Evolutionary conservation across 2,113 vertebrate genomes (phyloP).

Genomic region (Trinectes maculatus): DNA sequence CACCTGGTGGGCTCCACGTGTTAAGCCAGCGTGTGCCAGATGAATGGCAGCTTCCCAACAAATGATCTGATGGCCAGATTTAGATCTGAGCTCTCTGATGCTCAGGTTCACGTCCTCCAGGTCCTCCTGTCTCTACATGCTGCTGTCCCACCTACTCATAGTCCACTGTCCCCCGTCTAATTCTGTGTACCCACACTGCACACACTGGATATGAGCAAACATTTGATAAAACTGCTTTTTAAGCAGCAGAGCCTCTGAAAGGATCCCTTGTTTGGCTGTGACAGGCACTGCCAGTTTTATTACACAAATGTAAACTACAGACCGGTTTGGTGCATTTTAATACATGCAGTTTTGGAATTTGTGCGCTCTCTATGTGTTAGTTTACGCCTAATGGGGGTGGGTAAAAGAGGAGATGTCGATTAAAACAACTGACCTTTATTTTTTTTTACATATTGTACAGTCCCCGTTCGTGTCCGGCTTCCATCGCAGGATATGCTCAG

Average conservation of each 20-base stretch:
- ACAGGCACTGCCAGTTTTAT: neutral
- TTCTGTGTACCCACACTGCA: constrained; percentile 5
- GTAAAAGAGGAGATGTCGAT: neutral
- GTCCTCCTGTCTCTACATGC: constrained; percentile 45
- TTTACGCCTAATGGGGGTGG: neutral
- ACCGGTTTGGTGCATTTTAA: neutral
- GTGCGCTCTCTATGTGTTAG: neutral
- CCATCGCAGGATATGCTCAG: constrained; percentile 7
- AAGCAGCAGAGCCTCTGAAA: neutral
- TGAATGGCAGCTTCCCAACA: constrained; percentile 59
- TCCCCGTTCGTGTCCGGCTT: constrained; percentile 30
- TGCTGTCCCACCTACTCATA: constrained; percentile 28
- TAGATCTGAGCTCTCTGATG: constrained; percentile 78
- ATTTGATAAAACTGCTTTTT: neutral
- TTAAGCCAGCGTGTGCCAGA: constrained; percentile 43
- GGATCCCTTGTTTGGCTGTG: neutral
- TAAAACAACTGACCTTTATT: constrained; percentile 55
- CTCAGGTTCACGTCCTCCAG: constrained; percentile 68
- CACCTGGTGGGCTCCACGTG: constrained; percentile 39
- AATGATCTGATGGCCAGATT: constrained; percentile 70
- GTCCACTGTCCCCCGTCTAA: constrained; percentile 7
- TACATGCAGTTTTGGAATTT: neutral
- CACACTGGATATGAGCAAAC: constrained; percentile 16
- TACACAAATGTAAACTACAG: neutral
- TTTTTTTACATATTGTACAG: constrained; percentile 24